Percentiles rank a stretch among this genome's conserved stretches.
Evolutionary conservation across 64 coral and sea anemone species (phyloP).

Genomic region (Pocillopora damicornis): DNA sequence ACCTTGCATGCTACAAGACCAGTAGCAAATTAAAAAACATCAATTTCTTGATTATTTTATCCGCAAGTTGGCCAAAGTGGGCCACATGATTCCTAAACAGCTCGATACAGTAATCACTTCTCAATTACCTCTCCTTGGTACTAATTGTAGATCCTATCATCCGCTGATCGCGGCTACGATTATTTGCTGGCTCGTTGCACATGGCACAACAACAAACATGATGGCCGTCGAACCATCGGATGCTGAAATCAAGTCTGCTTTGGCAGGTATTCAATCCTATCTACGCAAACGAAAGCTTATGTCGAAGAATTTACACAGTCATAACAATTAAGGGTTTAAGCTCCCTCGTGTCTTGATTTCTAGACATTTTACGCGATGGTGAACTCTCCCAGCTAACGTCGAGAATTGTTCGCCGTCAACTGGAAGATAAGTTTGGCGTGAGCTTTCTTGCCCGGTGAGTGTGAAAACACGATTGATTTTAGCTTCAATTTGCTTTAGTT

Average conservation of each 20-base stretch:
- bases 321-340: background rate
- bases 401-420: conserved; percentile 45
- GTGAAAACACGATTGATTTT: background rate
- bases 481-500: background rate
- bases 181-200: conserved; percentile 7
- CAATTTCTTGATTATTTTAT: no score
- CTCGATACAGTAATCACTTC: no score
- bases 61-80: no score
- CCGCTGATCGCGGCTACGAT: background rate
- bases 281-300: background rate
- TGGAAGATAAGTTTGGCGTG: conserved; percentile 54
- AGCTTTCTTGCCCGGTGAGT: conserved; percentile 39
- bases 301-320: background rate
- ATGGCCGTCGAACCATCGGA: conserved; percentile 14
- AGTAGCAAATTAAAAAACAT: no score
- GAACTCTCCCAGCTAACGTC: conserved; percentile 58
- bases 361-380: conserved; percentile 53
- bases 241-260: conserved; percentile 4
- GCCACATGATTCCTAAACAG: no score
- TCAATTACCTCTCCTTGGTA: no score
- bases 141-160: no score
- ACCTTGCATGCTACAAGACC: no score
- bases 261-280: background rate
- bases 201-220: conserved; percentile 38
- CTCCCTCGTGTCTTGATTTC: background rate